Base-by-base conservation (phyloP, 2,888 invertebrate genomes). In the Dyspetes luteomarginatus region DNA sequence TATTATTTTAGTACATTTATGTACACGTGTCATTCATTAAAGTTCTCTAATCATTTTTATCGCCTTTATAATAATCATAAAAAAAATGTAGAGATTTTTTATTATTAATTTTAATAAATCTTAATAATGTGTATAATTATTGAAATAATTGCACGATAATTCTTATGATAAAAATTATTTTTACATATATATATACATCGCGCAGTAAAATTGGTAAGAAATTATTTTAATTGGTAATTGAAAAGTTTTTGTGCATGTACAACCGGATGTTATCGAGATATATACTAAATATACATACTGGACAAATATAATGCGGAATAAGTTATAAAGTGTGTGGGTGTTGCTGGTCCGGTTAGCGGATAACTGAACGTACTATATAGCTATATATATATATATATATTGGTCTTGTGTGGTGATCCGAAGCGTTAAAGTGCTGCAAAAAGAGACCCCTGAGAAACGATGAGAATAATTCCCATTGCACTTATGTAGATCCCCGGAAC, bases 301-400 rank as follows among this genome's bases (percentile, higher is more conserved):
- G 58, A 19, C 24, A 30, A 62, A 19, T 43, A 52, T 62, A 28
- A 62, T 52, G 17, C 17, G n/a, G 41, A 12, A 36, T 26, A 22
- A 19, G 15, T 7, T 41, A 9, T 30, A 56, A 17, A 24, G 36
- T 15, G 71, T 85, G 86, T 88, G 86, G 87, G 88, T 85, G 86
- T 56, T 85, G 87, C 87, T 83, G 86, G 87, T 88, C 86, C 78
- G 82, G 78, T 82, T 79, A 74, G 71, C 58, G 73, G 74, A 80
- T 84, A 82, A 84, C 78, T 68, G 73, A 19, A 26, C 48, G 7
- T 7, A 56, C 62, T 30, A 60, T 48, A 58, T 48, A 28, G 45
- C 9, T 19, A 19, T 58, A 12, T 48, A 30, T 12, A 17, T 12
- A 22, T 24, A n/a, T 52, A 12, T 52, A 45, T n/a, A n/a, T n/a